Evolutionary conservation across 1,140 invertebrate species (phyloP).

Genomic region (Cherax destructor): DNA sequence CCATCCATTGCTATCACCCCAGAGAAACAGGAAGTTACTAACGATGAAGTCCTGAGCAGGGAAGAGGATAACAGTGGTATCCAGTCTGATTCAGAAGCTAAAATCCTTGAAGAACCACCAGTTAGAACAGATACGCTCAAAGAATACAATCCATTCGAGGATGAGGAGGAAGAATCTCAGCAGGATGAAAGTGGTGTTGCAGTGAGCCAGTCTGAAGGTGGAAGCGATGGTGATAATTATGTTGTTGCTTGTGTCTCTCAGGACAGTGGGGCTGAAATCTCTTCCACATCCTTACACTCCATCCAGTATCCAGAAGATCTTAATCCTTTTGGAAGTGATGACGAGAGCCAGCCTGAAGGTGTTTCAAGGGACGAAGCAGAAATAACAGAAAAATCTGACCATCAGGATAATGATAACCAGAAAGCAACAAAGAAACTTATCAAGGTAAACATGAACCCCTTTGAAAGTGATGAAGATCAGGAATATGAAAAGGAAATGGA

Average conservation of each 20-base stretch:
- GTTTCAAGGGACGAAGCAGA: background rate
- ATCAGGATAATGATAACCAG: constrained; percentile 43
- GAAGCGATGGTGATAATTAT: constrained; percentile 10
- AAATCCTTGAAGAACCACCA: background rate
- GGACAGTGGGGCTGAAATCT: constrained; percentile 38
- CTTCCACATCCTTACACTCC: constrained; percentile 28
- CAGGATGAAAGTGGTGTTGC: constrained; percentile 37
- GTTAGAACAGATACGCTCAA: background rate
- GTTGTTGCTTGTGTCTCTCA: background rate
- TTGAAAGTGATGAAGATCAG: constrained; percentile 78
- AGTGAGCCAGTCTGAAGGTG: constrained; percentile 37
- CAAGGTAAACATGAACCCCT: constrained; percentile 81
- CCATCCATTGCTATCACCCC: constrained; percentile 14
- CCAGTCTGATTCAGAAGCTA: background rate
- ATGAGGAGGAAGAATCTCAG: constrained; percentile 68
- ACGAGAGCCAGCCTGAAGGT: constrained; percentile 63
- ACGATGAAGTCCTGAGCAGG: background rate
- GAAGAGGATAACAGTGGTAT: background rate
- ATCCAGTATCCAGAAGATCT: constrained; percentile 84
- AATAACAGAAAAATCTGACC: background rate
- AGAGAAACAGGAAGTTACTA: background rate
- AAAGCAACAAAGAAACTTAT: constrained; percentile 82
- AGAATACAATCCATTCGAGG: constrained; percentile 64
- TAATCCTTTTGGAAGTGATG: constrained; percentile 81
- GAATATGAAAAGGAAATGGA: constrained; percentile 44